Conservation (phyloP, 1,140 invertebrate genomes). For the Nylanderia fulva region DNA sequence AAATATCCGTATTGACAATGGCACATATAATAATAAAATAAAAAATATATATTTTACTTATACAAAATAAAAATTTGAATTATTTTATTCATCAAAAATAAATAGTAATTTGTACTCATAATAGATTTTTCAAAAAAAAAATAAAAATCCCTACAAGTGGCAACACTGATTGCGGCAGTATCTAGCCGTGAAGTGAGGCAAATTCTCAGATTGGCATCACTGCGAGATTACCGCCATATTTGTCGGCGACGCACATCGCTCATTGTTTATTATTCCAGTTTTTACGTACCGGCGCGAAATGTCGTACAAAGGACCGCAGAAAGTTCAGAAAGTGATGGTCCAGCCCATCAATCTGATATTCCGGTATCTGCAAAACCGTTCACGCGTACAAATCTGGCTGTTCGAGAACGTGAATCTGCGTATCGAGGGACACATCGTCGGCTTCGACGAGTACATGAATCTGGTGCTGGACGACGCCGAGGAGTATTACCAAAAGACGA, state of each 20-base stretch:
- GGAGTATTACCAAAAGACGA: slow-evolving; percentile 97
- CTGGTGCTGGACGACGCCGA: slow-evolving; percentile 99
- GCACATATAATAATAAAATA: too few species aligned
- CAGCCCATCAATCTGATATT: slow-evolving; percentile 98
- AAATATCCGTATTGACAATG: too few species aligned
- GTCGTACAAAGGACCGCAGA: slow-evolving; percentile 96
- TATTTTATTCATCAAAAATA: too few species aligned
- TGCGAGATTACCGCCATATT: slow-evolving; percentile 45
- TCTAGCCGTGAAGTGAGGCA: too few species aligned
- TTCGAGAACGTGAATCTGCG: slow-evolving; percentile 98
- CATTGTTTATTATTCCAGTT: slow-evolving; percentile 20
- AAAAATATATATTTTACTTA: too few species aligned
- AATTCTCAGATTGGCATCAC: slow-evolving; percentile 59
- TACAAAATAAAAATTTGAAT: too few species aligned
- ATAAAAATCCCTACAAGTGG: too few species aligned
- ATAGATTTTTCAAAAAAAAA: too few species aligned
- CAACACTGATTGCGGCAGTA: too few species aligned
- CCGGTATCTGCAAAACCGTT: slow-evolving; percentile 96
- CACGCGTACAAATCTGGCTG: slow-evolving; percentile 98
- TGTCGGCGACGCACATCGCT: slow-evolving; percentile 22
- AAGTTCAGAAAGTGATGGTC: slow-evolving; percentile 99
- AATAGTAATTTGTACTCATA: too few species aligned
- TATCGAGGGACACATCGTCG: slow-evolving; percentile 98
- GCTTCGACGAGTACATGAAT: slow-evolving; percentile 99
- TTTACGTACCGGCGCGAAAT: slow-evolving; percentile 85